A percentile compares a stretch with the other conserved stretches of the same genome.
phyloP scores from a whole-genome alignment of 2,113 vertebrate species.

The Nicator chloris region DNA sequence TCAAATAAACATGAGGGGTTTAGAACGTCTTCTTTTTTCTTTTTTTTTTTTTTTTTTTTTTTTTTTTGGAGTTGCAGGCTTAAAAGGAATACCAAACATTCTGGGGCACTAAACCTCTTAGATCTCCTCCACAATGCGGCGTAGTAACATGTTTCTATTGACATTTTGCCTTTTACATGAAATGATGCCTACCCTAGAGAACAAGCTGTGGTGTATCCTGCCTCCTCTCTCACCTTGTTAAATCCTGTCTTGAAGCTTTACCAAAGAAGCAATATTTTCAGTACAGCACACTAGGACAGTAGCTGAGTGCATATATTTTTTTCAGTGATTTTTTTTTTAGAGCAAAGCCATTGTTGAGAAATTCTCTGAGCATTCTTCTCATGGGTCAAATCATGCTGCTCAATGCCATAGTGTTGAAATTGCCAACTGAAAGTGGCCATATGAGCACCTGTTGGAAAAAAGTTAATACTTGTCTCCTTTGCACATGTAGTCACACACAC shows the following conservation, averaged over 20 bases:
- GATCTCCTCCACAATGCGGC: constrained; percentile 39
- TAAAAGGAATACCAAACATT: constrained; percentile 67
- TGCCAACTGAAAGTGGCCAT: neutral
- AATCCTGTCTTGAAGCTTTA: neutral
- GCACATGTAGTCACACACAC: neutral
- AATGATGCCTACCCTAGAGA: neutral
- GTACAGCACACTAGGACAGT: neutral
- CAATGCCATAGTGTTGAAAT: neutral
- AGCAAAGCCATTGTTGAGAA: neutral
- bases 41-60: neutral
- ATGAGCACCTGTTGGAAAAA: neutral
- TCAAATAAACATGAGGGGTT: constrained; percentile 69
- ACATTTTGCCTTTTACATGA: constrained; percentile 36
- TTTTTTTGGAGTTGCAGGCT: neutral
- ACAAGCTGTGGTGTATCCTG: neutral
- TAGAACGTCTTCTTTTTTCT: neutral
- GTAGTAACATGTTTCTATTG: constrained; percentile 31
- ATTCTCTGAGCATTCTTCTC: neutral
- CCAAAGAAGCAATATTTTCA: neutral
- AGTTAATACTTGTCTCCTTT: neutral
- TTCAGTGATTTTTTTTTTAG: neutral
- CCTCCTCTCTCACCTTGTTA: neutral
- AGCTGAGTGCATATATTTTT: neutral
- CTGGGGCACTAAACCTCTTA: constrained; percentile 57
- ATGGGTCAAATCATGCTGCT: neutral